Percentiles rank a stretch among this genome's conserved stretches.
Evolutionary conservation across 2,113 vertebrate genomes (phyloP).

Genomic region (Verasper variegatus): DNA sequence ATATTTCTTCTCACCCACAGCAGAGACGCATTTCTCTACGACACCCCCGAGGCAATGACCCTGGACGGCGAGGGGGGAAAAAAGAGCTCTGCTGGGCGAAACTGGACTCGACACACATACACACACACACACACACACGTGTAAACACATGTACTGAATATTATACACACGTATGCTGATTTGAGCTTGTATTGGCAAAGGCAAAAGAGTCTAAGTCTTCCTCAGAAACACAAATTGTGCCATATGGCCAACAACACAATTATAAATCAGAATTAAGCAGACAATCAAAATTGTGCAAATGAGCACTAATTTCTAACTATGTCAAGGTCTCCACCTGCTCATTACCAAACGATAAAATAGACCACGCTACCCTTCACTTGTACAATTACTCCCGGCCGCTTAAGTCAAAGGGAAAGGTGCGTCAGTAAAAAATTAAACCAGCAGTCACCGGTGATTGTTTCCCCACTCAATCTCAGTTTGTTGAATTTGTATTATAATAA

Average conservation of each 20-base stretch:
- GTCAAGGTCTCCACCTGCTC: slow-evolving; percentile 20
- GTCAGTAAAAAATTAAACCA: slow-evolving; percentile 49
- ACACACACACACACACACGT: background rate
- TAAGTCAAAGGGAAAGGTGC: slow-evolving; percentile 26
- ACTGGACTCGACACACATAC: slow-evolving; percentile 28
- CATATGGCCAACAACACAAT: slow-evolving; percentile 11
- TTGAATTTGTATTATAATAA: slow-evolving; percentile 51
- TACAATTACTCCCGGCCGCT: slow-evolving; percentile 1
- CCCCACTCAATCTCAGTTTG: slow-evolving; percentile 50
- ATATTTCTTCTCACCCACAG: slow-evolving; percentile 78
- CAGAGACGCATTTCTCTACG: slow-evolving; percentile 81
- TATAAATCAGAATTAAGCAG: slow-evolving; percentile 27
- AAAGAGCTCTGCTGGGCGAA: slow-evolving; percentile 45
- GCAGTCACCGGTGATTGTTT: slow-evolving; percentile 46
- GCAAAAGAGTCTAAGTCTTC: slow-evolving; percentile 39
- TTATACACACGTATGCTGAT: slow-evolving; percentile 7
- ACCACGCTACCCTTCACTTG: slow-evolving; percentile 9
- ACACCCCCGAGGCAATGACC: slow-evolving; percentile 81
- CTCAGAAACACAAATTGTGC: slow-evolving; percentile 6
- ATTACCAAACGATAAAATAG: slow-evolving; percentile 32
- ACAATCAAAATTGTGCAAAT: slow-evolving; percentile 26
- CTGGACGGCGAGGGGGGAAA: slow-evolving; percentile 58
- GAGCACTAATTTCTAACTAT: slow-evolving; percentile 10
- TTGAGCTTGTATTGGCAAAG: slow-evolving; percentile 13
- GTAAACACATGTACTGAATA: background rate